Base-by-base conservation (phyloP, 2,113 vertebrate genomes). In the Nymphicus hollandicus region DNA sequence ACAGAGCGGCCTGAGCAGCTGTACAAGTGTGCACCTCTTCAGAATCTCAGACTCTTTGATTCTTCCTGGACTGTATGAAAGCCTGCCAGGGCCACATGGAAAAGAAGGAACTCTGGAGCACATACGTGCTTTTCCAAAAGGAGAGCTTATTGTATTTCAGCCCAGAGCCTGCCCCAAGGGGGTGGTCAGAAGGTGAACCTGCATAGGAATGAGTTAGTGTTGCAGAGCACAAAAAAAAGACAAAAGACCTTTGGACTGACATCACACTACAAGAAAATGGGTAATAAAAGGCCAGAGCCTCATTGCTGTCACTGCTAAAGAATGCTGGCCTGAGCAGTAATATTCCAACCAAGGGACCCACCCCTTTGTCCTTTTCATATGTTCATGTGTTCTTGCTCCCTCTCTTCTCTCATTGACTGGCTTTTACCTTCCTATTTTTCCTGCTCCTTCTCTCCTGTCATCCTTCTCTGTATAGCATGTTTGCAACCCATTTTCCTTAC, bases 201-300 rank as follows among this genome's bases (percentile, higher is more conserved):
- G 55, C 71, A 56, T 2, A 61, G 39, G 19, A 70, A 4, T 35
- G 27, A 81, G 31, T 72, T 70, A 77, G 43, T 77, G 35, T 50
- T 86, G 71, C 41, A 82, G 35, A 65, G 23, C 33, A 82, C 68
- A 64, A 63, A 82, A 85, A 80, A 35, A 58, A 72, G 63, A 92
- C 37, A 93, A 77, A 88, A 89, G 58, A 41, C 58, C 55, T 77
- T 86, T 91, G 56, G 43, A 91, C 3, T 91, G 64, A 80, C 33
- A 94, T 74, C 55, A 91, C 29, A 44, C 35, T 91, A 58, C 58
- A 84, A 64, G 76, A 73, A 90, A 81, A 68, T 47, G 60, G 86
- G 64, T 78, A 80, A 88, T 78, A 68, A 60, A 96, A 86, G 41
- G 66, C 74, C 66, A 91, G 17, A 96, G 52, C n/a, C 53, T 92